Evolutionary conservation across 2,797 vertebrate genomes (phyloP).

Genomic region (Percopsis omiscomaycus): DNA sequence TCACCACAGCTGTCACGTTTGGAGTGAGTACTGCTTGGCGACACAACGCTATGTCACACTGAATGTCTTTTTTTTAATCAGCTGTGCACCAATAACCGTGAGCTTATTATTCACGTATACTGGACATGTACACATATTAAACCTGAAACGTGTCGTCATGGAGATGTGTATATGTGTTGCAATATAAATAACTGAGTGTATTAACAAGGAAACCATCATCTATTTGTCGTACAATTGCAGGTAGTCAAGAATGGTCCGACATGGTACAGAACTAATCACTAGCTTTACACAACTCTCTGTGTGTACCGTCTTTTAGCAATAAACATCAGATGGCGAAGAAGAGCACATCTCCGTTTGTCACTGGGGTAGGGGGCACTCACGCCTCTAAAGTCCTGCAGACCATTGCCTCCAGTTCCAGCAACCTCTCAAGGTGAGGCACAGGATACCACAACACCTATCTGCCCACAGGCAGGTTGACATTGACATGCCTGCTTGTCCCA

Average conservation of each 20-base stretch:
- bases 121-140: no score
- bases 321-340: constrained; percentile 97
- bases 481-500: no score
- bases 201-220: no score
- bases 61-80: constrained; percentile 9
- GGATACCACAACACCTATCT: neutral
- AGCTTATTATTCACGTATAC: no score
- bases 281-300: neutral
- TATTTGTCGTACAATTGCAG: no score
- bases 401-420: constrained; percentile 43
- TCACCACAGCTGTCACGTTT: constrained; percentile 45
- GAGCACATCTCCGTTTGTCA: constrained; percentile 88
- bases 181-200: no score
- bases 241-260: no score
- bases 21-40: constrained; percentile 66
- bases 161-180: no score
- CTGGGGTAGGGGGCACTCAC: constrained; percentile 70
- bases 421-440: constrained; percentile 44
- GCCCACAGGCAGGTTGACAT: no score
- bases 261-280: no score
- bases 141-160: no score
- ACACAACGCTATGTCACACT: neutral
- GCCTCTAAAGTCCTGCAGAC: constrained; percentile 66
- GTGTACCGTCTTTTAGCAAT: constrained; percentile 58
- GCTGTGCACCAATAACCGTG: neutral